Evolutionary conservation across 2,888 invertebrate species (phyloP).

Genomic region (Eledone cirrhosa): DNA sequence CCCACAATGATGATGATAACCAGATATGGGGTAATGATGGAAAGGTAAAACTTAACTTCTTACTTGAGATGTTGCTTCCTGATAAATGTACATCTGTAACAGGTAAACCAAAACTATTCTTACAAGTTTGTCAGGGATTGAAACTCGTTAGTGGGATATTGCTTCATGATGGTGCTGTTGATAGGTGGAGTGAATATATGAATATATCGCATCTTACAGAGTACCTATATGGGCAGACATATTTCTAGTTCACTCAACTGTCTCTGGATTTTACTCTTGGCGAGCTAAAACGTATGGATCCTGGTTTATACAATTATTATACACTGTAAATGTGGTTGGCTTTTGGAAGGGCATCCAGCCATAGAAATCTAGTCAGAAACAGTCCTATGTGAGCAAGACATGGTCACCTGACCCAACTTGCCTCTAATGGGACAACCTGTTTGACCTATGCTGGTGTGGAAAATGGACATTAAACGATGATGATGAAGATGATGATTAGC

Average conservation of each 20-base stretch:
- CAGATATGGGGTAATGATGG: constrained; percentile 85
- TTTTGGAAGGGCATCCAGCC: no score
- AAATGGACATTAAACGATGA: no score
- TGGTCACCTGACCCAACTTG: no score
- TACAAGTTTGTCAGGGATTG: constrained; percentile 66
- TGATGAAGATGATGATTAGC: no score
- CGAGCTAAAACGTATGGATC: neutral
- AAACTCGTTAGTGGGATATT: constrained; percentile 39
- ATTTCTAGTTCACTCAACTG: constrained; percentile 48
- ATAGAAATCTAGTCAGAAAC: no score
- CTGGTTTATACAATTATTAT: neutral
- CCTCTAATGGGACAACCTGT: no score
- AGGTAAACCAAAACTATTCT: constrained; percentile 81
- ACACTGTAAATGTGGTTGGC: no score
- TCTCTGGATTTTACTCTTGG: constrained; percentile 67
- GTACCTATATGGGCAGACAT: constrained; percentile 51
- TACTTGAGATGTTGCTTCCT: constrained; percentile 72
- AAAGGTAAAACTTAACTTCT: constrained; percentile 81
- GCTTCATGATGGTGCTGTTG: constrained; percentile 31
- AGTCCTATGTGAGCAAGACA: no score
- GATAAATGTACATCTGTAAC: constrained; percentile 82
- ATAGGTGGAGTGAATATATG: no score
- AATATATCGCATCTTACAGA: no score
- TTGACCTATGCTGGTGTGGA: no score
- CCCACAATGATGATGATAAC: constrained; percentile 84